These are phyloP conservation scores for Brachionus asplanchnoidis DNA, from an alignment of 1,140 invertebrate species.

Conservation along the genomic window DNA sequence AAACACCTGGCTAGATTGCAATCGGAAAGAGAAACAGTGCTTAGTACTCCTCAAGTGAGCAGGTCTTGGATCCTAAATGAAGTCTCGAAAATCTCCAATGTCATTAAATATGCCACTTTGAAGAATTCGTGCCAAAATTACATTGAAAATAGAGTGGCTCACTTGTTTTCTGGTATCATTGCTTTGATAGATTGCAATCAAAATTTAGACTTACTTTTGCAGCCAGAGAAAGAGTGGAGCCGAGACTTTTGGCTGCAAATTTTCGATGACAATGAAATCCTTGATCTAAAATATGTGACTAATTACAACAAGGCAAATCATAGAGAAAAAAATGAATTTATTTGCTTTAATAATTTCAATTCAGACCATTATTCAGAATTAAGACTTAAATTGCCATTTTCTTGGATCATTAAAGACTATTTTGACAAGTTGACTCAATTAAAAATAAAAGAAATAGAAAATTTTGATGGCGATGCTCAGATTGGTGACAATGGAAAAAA, in stretches of 20 bases:
- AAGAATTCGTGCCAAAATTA: slow-evolving; percentile 34
- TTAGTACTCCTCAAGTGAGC: not conserved
- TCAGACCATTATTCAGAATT: not conserved
- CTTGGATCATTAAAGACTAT: slow-evolving; percentile 10
- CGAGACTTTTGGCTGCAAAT: not conserved
- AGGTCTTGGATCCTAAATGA: not conserved
- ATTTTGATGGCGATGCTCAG: not conserved
- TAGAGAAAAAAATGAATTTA: not conserved
- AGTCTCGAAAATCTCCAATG: slow-evolving; percentile 20
- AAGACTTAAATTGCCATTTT: not conserved
- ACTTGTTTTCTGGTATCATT: not conserved
- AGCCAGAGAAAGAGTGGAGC: not conserved
- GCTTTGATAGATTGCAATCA: not conserved
- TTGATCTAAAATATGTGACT: not conserved
- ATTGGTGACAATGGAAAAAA: not conserved
- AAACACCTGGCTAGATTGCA: not conserved
- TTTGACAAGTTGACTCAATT: not conserved
- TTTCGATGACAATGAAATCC: not conserved
- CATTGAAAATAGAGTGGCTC: not conserved
- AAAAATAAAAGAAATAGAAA: slow-evolving; percentile 1
- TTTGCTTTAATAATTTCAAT: not conserved
- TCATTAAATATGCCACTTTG: slow-evolving; percentile 27
- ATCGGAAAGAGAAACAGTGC: not conserved
- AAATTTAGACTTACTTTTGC: not conserved
- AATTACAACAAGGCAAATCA: not conserved